A percentile compares a stretch with the other conserved stretches of the same genome.
Conservation (phyloP, 2,113 vertebrate genomes). For the Gracilinanus agilis region DNA sequence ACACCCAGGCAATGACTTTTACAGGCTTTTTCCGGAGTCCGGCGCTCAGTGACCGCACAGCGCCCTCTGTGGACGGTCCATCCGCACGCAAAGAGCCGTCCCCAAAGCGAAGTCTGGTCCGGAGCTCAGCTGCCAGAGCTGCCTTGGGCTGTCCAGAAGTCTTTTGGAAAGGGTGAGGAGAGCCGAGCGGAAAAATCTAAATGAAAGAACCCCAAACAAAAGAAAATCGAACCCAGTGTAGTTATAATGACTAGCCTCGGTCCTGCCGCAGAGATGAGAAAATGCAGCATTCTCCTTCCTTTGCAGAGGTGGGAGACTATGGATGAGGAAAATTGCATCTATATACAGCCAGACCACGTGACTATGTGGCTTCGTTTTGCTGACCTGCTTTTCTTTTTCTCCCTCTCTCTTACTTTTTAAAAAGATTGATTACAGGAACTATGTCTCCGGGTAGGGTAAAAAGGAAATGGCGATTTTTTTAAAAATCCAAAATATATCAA, state of each 20-base stretch:
- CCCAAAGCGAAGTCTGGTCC: background rate
- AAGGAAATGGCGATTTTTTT: background rate
- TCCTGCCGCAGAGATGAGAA: background rate
- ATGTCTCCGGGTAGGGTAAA: background rate
- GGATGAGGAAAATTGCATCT: background rate
- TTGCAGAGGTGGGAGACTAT: background rate
- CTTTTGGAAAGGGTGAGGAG: background rate
- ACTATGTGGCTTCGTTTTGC: background rate
- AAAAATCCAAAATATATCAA: background rate
- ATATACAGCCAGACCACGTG: background rate
- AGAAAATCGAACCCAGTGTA: background rate
- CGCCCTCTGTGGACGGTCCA: slow-evolving; percentile 63
- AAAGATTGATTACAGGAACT: background rate
- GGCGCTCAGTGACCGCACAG: background rate
- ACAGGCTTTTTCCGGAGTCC: background rate
- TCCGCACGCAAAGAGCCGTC: background rate
- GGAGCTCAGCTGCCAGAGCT: background rate
- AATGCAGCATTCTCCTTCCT: background rate
- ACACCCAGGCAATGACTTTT: slow-evolving; percentile 45
- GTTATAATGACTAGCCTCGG: background rate
- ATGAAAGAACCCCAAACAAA: background rate
- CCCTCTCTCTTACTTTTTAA: background rate
- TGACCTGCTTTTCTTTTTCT: background rate
- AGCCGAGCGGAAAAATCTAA: background rate
- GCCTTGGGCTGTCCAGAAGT: background rate